Evolutionary conservation across 2,888 invertebrate genomes (phyloP).

Genomic region (Cyrtodaria siliqua): DNA sequence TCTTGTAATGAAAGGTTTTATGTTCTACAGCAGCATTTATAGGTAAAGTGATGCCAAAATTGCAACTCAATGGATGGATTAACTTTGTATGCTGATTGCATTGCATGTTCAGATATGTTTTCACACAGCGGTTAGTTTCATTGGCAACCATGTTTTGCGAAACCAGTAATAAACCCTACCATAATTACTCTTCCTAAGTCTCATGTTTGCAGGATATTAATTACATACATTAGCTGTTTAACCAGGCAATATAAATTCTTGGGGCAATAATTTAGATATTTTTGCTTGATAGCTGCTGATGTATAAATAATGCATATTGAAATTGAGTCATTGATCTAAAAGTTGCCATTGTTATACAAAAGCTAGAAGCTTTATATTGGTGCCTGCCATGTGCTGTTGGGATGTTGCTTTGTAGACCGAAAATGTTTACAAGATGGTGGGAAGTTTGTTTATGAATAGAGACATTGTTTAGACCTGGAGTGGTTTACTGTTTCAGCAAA

Average conservation of each 20-base stretch:
- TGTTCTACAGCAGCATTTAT: too few species aligned
- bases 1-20: too few species aligned
- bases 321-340: not conserved
- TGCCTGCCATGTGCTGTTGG: not conserved
- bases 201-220: not conserved
- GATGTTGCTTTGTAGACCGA: not conserved
- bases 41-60: too few species aligned
- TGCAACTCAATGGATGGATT: too few species aligned
- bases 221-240: not conserved
- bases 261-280: slow-evolving; percentile 19
- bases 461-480: slow-evolving; percentile 45
- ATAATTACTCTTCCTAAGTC: too few species aligned
- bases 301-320: slow-evolving; percentile 28
- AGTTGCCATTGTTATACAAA: too few species aligned
- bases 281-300: slow-evolving; percentile 11
- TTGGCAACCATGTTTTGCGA: too few species aligned
- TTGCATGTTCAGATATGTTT: slow-evolving; percentile 24
- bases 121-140: not conserved
- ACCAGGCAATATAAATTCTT: slow-evolving; percentile 1
- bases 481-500: slow-evolving; percentile 28
- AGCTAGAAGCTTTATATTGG: not conserved
- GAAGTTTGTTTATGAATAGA: slow-evolving; percentile 38
- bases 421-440: not conserved
- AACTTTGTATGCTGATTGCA: not conserved
- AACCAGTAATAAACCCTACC: too few species aligned